Evolutionary conservation across 2,797 vertebrate species (phyloP).

Genomic region (Pteronotus mesoamericanus): DNA sequence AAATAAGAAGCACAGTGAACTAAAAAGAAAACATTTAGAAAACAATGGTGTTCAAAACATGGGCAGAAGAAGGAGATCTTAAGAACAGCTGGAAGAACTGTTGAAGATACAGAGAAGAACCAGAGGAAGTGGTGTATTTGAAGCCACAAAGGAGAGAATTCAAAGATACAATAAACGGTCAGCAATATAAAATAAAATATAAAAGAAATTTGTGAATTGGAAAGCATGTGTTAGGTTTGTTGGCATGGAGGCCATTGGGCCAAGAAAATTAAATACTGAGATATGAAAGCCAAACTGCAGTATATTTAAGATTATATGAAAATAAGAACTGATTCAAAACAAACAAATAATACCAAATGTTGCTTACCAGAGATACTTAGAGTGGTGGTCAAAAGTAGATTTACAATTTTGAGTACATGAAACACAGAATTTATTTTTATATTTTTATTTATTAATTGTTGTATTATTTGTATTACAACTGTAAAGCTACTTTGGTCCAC

Average conservation of each 20-base stretch:
- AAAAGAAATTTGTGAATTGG: background rate
- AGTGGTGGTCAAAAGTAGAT: background rate
- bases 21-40: background rate
- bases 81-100: background rate
- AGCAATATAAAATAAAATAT: background rate
- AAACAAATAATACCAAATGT: background rate
- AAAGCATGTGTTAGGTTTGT: background rate
- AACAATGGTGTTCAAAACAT: background rate
- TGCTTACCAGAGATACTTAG: background rate
- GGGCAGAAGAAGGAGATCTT: background rate
- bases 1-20: background rate
- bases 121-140: background rate
- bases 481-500: background rate
- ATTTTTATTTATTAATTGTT: background rate
- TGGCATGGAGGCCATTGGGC: background rate
- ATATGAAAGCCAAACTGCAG: background rate
- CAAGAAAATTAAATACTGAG: background rate
- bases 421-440: background rate
- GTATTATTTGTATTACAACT: background rate
- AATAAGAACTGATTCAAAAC: background rate
- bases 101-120: background rate
- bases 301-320: background rate
- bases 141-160: background rate
- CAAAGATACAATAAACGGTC: background rate
- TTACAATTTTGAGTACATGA: background rate